Evolutionary conservation across 2,888 invertebrate genomes (phyloP), one percentile per base, ranked within the genome.

Genomic region (Hecatera dysodea): DNA sequence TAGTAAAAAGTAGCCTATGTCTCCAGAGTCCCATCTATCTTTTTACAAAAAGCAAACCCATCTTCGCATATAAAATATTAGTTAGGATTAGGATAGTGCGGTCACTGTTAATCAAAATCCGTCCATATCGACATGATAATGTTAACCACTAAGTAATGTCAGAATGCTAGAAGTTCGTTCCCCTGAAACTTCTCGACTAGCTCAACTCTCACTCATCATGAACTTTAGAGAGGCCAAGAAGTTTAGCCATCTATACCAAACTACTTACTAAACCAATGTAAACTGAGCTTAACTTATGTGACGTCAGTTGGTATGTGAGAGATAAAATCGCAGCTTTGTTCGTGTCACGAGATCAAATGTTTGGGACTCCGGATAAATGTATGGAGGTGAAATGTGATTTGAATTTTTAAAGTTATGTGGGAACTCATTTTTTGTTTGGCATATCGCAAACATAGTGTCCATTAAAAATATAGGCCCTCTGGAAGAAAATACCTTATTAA

Each of bases 311-410:
- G 63, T 69, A 78, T 83, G 66, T 66, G 65, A 48, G 74, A 69
- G 91, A 92, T 91, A 91, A 88, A 87, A 91, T 91, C 89, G 73
- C 75, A 84, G 82, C 87, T 91, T 90, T 91, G 90, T 92, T 87
- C 85, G 79, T 87, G 91, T 90, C 90, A 77, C 66, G 76, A 68
- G 68, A 82, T 81, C 77, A 67, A 78, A 81, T 86, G 84, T 85
- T 86, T 70, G 53, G 78, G 86, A 86, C 87, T 87, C 63, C 1
- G 84, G 87, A 92, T 87, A 89, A 87, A 91, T 92, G 88, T 87
- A 79, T 82, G 72, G 66, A 75, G 79, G 72, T n/a, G n/a, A n/a
- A n/a, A 83, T 91, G 91, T 92, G 92, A 87, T 89, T 81, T 67
- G 91, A 90, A 90, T 90, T 82, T 62, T 36, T 39, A 42, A 52